Evolutionary conservation across 2,888 invertebrate species (phyloP).

Genomic region (Andrena minutula): DNA sequence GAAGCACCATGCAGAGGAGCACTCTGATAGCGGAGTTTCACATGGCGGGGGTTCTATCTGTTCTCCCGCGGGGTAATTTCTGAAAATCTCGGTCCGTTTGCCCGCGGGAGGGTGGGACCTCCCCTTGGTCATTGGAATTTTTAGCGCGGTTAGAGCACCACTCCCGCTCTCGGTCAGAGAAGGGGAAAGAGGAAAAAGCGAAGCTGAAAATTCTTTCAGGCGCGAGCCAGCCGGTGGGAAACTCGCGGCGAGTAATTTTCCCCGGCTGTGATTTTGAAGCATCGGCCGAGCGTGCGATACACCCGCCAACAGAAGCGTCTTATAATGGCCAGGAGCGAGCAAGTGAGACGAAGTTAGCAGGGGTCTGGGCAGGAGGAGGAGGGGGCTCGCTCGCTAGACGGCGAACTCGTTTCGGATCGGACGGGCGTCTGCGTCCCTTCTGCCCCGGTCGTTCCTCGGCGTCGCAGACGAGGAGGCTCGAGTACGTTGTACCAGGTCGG

Average conservation of each 20-base stretch:
- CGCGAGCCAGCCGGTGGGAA: slow-evolving; percentile 23
- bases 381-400: slow-evolving; percentile 42
- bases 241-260: slow-evolving; percentile 50
- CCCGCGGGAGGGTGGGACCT: not conserved
- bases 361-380: too few species aligned
- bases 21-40: too few species aligned
- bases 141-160: not conserved
- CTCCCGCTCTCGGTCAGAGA: not conserved
- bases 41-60: too few species aligned
- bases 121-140: slow-evolving; percentile 13
- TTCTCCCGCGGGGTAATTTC: not conserved
- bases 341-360: slow-evolving; percentile 17
- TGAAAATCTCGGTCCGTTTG: not conserved
- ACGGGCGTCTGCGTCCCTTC: slow-evolving; percentile 56
- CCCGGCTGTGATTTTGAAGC: slow-evolving; percentile 51
- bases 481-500: slow-evolving; percentile 66
- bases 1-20: not conserved
- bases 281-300: slow-evolving; percentile 49
- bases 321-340: slow-evolving; percentile 46
- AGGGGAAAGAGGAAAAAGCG: not conserved
- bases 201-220: slow-evolving; percentile 37
- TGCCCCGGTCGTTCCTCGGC: slow-evolving; percentile 50
- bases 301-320: slow-evolving; percentile 44
- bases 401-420: slow-evolving; percentile 58
- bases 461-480: slow-evolving; percentile 63